A percentile compares a stretch with the other conserved stretches of the same genome.
Evolutionary conservation across 1,140 invertebrate species (phyloP).

Genomic region (Andricus grossulariae): DNA sequence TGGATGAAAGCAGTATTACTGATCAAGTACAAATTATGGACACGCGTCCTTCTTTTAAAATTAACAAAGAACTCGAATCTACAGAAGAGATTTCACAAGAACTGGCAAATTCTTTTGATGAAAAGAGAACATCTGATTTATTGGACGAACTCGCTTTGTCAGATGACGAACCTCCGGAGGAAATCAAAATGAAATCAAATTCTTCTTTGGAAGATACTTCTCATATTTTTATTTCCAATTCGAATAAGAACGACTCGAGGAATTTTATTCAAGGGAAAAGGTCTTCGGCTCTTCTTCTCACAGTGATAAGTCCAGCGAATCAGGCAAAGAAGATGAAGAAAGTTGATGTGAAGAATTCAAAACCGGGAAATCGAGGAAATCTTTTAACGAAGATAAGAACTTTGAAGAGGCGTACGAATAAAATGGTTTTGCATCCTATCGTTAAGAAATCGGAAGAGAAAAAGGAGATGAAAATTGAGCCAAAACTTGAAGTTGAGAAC

Average conservation of each 20-base stretch:
- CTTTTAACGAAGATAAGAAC: conserved; percentile 2
- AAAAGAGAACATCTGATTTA: no score
- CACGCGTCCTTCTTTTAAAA: no score
- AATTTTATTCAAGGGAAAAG: conserved; percentile 4
- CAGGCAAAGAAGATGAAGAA: neutral
- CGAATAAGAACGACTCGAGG: neutral
- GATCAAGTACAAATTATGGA: no score
- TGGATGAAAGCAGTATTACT: no score
- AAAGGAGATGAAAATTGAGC: neutral
- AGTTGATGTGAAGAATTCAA: neutral
- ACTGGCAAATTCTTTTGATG: no score
- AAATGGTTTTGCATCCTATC: neutral
- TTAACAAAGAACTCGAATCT: no score
- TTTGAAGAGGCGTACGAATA: neutral
- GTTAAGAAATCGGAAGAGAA: neutral
- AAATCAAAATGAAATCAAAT: neutral
- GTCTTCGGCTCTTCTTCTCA: neutral
- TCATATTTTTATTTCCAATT: conserved; percentile 2
- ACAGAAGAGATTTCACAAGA: no score
- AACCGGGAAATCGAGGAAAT: neutral
- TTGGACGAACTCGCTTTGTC: no score
- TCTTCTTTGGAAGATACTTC: neutral
- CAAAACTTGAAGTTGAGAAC: neutral
- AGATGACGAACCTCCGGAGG: no score
- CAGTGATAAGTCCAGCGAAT: neutral